Base-by-base conservation (phyloP, 2,797 vertebrate species). In the Alca torda region DNA sequence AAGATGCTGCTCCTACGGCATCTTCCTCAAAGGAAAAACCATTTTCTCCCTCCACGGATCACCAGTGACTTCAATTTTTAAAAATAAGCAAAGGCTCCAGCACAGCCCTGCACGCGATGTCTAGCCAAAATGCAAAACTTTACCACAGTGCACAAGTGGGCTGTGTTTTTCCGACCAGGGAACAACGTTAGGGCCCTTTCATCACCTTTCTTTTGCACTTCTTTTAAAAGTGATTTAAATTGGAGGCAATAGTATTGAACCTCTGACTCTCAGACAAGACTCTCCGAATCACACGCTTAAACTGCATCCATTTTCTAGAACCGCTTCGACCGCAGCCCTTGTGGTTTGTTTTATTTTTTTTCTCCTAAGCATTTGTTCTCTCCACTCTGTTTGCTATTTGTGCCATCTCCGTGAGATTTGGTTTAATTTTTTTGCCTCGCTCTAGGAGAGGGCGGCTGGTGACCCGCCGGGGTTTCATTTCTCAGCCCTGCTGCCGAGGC, bases 41-140 rank as follows among this genome's bases (percentile, higher is more conserved):
- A 0, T 73, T 74, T 91, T 87, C 96, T 95, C 64, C 87, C 84
- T 97, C 86, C 28, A 18, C 83, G 92, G 92, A 74, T 81, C 93
- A 72, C 45, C 1, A 56, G 90, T 82, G 95, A 83, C 96, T 80
- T 74, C 93, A 39, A 20, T 67, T 87, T 20, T 53, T 48, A 50
- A 82, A 61, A 83, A 84, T 57, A 89, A 54, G 93, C 69, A 1
- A 43, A 63, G 48, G 78, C 90, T 95, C 64, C 97, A 93, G 95
- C 80, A 50, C 26, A 86, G 96, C 93, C 93, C 94, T 95, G 77
- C 92, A 59, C 41, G 35, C 83, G 80, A 76, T 98, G 98, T 98
- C 98, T 98, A 83, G 98, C 98, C 98, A 98, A 98, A 98, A 98
- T 98, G 98, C 98, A 98, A 98, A 98, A 98, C 97, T 94, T 89